phyloP scores from a whole-genome alignment of 2,113 vertebrate species.

The Myotis davidii region DNA sequence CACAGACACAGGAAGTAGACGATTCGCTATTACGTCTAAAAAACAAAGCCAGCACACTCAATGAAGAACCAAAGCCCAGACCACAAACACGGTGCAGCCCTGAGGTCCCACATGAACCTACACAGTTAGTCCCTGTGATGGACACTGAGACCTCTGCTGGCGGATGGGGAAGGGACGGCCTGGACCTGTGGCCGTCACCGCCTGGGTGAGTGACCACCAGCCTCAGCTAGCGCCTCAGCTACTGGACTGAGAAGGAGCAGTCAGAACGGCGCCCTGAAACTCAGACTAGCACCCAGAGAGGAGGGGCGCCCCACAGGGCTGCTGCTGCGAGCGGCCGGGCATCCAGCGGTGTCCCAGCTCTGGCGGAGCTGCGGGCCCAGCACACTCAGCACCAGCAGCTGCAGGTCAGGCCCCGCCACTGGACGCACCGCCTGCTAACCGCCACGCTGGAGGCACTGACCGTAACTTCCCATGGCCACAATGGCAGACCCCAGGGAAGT shows the following conservation, averaged over 20 bases:
- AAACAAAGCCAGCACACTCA: background rate
- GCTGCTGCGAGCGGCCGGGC: background rate
- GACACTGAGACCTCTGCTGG: background rate
- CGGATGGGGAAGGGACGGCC: background rate
- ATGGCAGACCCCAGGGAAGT: background rate
- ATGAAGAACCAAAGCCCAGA: background rate
- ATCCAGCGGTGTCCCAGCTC: accelerated
- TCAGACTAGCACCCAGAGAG: too few relatives aligned
- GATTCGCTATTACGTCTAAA: background rate
- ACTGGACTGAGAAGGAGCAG: background rate
- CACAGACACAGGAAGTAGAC: background rate
- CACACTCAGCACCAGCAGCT: background rate
- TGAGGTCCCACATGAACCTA: background rate
- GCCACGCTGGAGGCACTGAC: background rate
- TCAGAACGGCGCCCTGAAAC: background rate
- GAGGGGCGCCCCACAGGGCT: background rate
- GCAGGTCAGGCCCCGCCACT: background rate
- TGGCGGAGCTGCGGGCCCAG: too few relatives aligned
- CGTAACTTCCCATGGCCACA: background rate
- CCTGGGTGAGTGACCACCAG: background rate
- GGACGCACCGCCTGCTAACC: background rate
- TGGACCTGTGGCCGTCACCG: background rate
- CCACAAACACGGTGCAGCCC: background rate
- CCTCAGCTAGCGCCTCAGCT: too few relatives aligned
- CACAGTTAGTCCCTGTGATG: too few relatives aligned